Conservation (phyloP, 1,140 invertebrate genomes). For the Anadara kagoshimensis region DNA sequence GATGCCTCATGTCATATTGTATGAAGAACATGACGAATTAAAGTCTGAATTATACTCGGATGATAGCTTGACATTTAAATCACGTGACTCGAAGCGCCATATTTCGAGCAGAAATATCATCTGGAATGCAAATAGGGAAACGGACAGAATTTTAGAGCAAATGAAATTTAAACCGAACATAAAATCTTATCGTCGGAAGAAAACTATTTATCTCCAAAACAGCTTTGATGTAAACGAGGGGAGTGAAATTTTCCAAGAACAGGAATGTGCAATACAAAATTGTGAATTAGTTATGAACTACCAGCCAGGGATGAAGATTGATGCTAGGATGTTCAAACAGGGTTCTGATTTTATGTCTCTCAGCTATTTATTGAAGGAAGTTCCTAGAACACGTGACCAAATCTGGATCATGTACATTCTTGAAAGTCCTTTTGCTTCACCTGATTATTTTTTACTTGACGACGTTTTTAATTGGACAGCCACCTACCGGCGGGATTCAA, state of each 20-base stretch:
- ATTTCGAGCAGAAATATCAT: too few relatives aligned
- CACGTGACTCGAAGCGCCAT: too few relatives aligned
- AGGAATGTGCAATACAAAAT: constrained; percentile 12
- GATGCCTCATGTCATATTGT: too few relatives aligned
- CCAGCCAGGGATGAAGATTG: background rate
- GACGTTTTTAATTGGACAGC: constrained; percentile 90
- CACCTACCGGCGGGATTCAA: constrained; percentile 90
- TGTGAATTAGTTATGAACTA: constrained; percentile 5
- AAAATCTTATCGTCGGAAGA: constrained; percentile 2
- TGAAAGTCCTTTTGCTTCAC: constrained; percentile 23
- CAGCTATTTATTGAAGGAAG: constrained; percentile 1
- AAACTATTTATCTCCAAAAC: constrained; percentile 19
- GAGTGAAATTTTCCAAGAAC: constrained; percentile 6
- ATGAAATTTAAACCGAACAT: constrained; percentile 9
- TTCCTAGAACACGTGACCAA: constrained; percentile 28
- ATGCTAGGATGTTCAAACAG: constrained; percentile 24
- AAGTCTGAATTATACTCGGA: too few relatives aligned
- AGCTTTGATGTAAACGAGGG: constrained; percentile 24
- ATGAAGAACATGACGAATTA: too few relatives aligned
- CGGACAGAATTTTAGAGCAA: constrained; percentile 33
- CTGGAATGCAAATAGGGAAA: too few relatives aligned
- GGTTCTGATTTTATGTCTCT: constrained; percentile 4
- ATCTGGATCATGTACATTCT: constrained; percentile 37
- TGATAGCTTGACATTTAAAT: too few relatives aligned
- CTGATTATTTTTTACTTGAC: constrained; percentile 20